Base-by-base conservation (phyloP, 2,888 invertebrate species). In the Chydorus sphaericus region DNA sequence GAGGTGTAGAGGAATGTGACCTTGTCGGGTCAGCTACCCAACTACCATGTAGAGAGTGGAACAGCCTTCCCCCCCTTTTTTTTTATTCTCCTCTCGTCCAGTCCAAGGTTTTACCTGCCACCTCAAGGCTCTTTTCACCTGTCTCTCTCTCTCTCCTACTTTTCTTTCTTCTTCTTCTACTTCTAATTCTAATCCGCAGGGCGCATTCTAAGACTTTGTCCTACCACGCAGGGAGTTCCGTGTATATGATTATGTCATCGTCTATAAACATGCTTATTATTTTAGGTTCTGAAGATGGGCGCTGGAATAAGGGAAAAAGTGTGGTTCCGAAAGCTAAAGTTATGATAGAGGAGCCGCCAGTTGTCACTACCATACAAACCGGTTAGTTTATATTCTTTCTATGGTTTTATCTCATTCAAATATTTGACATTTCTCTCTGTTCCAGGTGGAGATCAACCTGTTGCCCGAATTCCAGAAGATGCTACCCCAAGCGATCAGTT, bases 71-170 rank as follows among this genome's bases (percentile, higher is more conserved):
- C n/a, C n/a, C n/a, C n/a, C n/a, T n/a, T n/a, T n/a, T n/a, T n/a
- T n/a, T n/a, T n/a, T n/a, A n/a, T n/a, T n/a, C n/a, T n/a, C n/a
- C n/a, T n/a, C n/a, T n/a, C n/a, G n/a, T n/a, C n/a, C n/a, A n/a
- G n/a, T n/a, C 28, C 44, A 44, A 44, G 44, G 44, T 44, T 44
- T 23, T n/a, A 23, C 44, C 28, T 44, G 11, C 28, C 44, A 44
- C 44, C 44, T 44, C 44, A 44, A 44, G 44, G 44, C 44, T 44
- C 39, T 44, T 44, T 44, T 44, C 44, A 44, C 44, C 44, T 44
- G 44, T 44, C 44, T 33, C 8, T 33, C 33, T 33, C 14, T 14
- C 14, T 44, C 23, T 44, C 44, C 39, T n/a, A n/a, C n/a, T n/a
- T n/a, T n/a, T 39, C 39, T 39, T 39, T 39, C n/a, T 20, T 39